A percentile compares a stretch with the other conserved stretches of the same genome.
Evolutionary conservation across 2,888 invertebrate genomes (phyloP).

Genomic region (Lithophane leautieri): DNA sequence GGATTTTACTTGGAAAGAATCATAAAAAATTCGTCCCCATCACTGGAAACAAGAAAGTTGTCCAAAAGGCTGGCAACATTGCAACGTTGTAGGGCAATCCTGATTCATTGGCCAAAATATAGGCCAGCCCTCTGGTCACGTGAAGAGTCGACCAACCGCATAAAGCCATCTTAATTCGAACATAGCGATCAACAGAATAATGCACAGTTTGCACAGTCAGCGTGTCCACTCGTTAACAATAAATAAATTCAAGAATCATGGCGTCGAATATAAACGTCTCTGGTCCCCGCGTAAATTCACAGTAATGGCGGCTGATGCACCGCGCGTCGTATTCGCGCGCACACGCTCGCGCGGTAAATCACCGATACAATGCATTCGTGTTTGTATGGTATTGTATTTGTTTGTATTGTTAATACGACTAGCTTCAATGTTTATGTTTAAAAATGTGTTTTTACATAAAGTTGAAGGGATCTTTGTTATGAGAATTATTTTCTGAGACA

Average conservation of each 20-base stretch:
- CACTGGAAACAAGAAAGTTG: no score
- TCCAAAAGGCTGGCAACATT: no score
- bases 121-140: no score
- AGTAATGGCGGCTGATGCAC: constrained; percentile 39
- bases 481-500: background rate
- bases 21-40: no score
- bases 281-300: constrained; percentile 41
- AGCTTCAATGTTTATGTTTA: background rate
- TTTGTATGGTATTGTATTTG: constrained; percentile 25
- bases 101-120: no score
- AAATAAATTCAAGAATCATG: constrained; percentile 25
- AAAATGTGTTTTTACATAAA: background rate
- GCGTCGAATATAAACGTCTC: constrained; percentile 39
- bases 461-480: background rate
- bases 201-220: background rate
- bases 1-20: no score
- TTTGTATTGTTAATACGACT: constrained; percentile 15
- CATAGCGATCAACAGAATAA: constrained; percentile 7
- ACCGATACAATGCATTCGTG: constrained; percentile 33
- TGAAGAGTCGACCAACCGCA: no score
- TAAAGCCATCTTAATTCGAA: background rate
- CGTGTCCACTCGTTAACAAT: constrained; percentile 13
- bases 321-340: constrained; percentile 21
- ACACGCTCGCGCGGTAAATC: constrained; percentile 42
- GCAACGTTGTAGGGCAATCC: no score